phyloP scores from a whole-genome alignment of 2,113 vertebrate species.

The Scytalopus superciliaris region DNA sequence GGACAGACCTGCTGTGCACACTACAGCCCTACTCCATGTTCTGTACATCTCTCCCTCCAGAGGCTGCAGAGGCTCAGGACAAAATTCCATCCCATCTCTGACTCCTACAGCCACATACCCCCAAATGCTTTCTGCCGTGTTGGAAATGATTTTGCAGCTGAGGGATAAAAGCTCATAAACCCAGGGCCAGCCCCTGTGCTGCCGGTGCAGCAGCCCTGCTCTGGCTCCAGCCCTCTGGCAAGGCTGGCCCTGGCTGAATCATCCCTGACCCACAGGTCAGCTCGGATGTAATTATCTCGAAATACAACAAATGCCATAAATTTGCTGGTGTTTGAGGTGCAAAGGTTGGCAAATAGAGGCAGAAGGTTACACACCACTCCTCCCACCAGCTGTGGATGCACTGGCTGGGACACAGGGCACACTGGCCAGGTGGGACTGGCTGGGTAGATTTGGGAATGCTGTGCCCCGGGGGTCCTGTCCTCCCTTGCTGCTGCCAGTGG shows the following conservation, averaged over 20 bases:
- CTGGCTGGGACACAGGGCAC: fast-evolving
- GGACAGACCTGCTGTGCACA: neutral
- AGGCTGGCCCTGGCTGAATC: neutral
- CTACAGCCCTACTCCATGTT: neutral
- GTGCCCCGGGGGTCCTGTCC: fast-evolving
- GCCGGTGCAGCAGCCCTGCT: neutral
- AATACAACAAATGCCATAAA: neutral
- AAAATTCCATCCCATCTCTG: neutral
- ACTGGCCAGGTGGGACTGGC: fast-evolving
- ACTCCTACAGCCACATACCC: neutral
- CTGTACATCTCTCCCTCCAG: neutral
- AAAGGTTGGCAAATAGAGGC: neutral
- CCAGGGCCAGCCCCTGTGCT: neutral
- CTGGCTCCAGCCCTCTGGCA: neutral
- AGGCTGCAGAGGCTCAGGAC: neutral
- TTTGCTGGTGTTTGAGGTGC: neutral
- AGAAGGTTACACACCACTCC: neutral
- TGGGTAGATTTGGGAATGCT: neutral
- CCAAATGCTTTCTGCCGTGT: neutral
- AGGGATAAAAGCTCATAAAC: neutral
- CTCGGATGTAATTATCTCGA: neutral
- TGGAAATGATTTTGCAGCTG: neutral
- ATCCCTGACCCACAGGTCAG: neutral
- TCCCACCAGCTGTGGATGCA: neutral
- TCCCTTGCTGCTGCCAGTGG: neutral